Conservation (phyloP, 2,113 vertebrate species). For the Psilopsiagon aymara region DNA sequence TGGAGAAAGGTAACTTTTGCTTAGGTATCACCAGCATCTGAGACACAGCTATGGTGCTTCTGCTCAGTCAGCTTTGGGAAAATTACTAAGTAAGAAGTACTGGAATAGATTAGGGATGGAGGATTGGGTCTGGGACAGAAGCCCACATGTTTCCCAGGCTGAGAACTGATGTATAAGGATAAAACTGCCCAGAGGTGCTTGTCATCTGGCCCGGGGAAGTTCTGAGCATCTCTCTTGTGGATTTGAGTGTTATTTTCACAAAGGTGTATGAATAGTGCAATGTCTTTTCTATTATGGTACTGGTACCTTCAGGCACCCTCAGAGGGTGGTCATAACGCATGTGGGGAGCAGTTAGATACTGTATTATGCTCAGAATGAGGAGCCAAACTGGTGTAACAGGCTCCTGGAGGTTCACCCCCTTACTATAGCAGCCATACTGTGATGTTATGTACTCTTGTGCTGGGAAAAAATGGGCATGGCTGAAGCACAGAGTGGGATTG, state of each 20-base stretch:
- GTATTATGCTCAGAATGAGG: neutral
- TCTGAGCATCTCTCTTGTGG: neutral
- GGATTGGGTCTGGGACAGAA: neutral
- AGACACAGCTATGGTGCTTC: neutral
- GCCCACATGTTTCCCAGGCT: rapidly evolving
- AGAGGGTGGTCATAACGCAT: rapidly evolving
- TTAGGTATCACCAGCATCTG: neutral
- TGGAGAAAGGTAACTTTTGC: neutral
- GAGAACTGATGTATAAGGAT: neutral
- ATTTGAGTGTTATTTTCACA: neutral
- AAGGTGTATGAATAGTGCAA: neutral
- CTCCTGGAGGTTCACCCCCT: neutral
- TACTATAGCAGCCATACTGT: neutral
- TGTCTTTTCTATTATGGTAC: neutral
- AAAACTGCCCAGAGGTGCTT: neutral
- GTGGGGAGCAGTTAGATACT: neutral
- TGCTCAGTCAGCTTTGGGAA: neutral
- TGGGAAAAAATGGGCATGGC: rapidly evolving
- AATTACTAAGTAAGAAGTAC: neutral
- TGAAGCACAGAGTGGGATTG: neutral
- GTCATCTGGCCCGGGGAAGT: neutral
- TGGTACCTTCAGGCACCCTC: neutral
- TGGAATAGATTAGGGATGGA: neutral
- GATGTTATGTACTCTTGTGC: neutral
- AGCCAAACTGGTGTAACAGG: neutral